phyloP scores from a whole-genome alignment of 1,140 invertebrate species.

The Whitmania pigra region DNA sequence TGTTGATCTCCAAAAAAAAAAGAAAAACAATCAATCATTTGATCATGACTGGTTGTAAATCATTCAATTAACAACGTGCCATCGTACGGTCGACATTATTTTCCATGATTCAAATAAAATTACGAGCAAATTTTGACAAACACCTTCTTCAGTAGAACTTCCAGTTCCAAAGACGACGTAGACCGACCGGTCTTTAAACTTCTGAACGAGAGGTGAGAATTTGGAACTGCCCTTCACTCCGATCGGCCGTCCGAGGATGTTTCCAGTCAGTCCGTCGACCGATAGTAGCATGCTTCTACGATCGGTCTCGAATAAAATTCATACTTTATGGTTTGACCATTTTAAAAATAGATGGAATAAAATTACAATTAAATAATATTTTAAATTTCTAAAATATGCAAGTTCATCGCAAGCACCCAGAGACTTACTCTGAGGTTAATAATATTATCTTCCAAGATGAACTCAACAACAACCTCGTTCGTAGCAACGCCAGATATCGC shows the following conservation, averaged over 20 bases:
- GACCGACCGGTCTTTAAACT: neutral
- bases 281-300: neutral
- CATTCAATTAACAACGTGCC: neutral
- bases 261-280: neutral
- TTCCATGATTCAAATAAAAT: neutral
- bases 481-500: neutral
- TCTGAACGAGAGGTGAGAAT: neutral
- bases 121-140: neutral
- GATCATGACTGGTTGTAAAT: neutral
- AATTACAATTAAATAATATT: too few relatives aligned
- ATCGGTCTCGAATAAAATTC: neutral
- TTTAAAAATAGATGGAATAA: too few relatives aligned
- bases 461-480: neutral
- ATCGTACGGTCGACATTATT: too few relatives aligned
- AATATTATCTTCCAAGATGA: too few relatives aligned
- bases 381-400: too few relatives aligned
- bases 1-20: too few relatives aligned
- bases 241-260: neutral
- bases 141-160: neutral
- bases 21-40: too few relatives aligned
- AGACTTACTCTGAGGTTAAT: too few relatives aligned
- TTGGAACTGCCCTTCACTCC: neutral
- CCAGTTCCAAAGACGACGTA: neutral
- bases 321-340: too few relatives aligned
- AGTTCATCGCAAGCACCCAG: too few relatives aligned